Percentiles rank a stretch among this genome's conserved stretches.
These are phyloP conservation scores for Tiaroga cobitis DNA, from an alignment of 2,797 vertebrate genomes.

Conservation along the genomic window DNA sequence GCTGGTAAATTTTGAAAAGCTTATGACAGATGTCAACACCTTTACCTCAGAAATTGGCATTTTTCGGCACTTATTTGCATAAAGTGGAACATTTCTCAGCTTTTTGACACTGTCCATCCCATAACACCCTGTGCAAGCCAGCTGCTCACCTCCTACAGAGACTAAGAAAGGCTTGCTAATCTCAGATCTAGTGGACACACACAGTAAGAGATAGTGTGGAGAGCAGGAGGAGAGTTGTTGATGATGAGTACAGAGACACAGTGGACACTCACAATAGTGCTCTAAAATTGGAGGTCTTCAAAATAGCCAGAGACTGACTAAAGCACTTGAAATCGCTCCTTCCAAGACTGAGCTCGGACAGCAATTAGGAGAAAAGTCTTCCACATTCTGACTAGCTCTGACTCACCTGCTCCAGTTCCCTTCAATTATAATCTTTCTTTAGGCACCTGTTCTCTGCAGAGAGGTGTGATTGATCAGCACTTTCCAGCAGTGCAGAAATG, in stretches of 20 bases:
- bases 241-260: conserved; percentile 3
- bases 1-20: not conserved
- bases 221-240: not conserved
- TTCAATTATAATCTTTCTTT: conserved; percentile 45
- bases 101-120: not conserved
- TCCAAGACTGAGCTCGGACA: conserved; percentile 9
- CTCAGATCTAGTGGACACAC: not conserved
- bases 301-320: conserved; percentile 45
- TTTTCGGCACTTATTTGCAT: not conserved
- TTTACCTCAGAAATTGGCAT: not conserved
- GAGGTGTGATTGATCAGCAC: conserved; percentile 53
- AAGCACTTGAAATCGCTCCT: not conserved
- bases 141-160: not conserved
- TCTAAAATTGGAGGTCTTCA: conserved; percentile 44
- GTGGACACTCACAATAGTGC: conserved; percentile 15
- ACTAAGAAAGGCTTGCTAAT: conserved; percentile 2
- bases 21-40: not conserved
- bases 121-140: not conserved
- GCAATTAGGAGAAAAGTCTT: conserved; percentile 56
- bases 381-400: conserved; percentile 23
- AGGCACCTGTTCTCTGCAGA: conserved; percentile 46
- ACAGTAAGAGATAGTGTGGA: not conserved
- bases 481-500: conserved; percentile 15
- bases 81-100: not conserved
- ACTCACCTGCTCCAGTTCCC: conserved; percentile 28